Base-by-base conservation (phyloP, 2,888 invertebrate genomes). In the Aporophyla lueneburgensis region DNA sequence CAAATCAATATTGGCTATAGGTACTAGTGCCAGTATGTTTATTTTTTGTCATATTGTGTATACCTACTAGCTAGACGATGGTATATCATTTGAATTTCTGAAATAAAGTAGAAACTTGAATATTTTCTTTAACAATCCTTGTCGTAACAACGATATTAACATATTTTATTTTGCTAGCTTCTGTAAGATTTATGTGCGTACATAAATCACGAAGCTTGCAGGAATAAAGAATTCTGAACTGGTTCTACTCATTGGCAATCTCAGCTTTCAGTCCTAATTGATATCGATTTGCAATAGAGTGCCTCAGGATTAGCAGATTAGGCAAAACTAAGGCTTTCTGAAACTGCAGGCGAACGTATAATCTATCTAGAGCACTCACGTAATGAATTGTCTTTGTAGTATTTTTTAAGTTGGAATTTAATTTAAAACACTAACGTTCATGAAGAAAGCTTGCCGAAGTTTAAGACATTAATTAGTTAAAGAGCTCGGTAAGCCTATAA, bases 211-310 rank as follows among this genome's bases (percentile, higher is more conserved):
- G 56, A 72, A 9, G 9, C 33, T 69, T 24, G 76, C 19, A 4
- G 27, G 19, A 71, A 80, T 59, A 71, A 56, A 81, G 43, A 56
- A 53, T 53, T 63, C n/a, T 46, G 10, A 24, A 21, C 33, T 3
- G 27, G 27, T 63, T 53, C 24, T 21, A 56, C 43, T 56, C 16
- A 67, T 21, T 61, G 24, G 21, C 33, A 53, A 65, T 69, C 54
- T 63, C 54, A 65, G 73, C 63, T 66, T 78, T 80, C 40, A 65
- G 59, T n/a, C 51, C 53, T 51, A 71, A 71, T 80, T 80, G 72
- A 33, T 46, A 68, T 72, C 59, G 54, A 79, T 61, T 80, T 84
- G 43, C 61, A 66, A 72, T 27, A 24, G 33, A 61, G 54, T n/a
- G 46, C 68, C 67, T n/a, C 24, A 24, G 54, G 62, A 59, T 63